A percentile compares a stretch with the other conserved stretches of the same genome.
phyloP scores from a whole-genome alignment of 2,888 invertebrate genomes.

The Diogma glabrata region DNA sequence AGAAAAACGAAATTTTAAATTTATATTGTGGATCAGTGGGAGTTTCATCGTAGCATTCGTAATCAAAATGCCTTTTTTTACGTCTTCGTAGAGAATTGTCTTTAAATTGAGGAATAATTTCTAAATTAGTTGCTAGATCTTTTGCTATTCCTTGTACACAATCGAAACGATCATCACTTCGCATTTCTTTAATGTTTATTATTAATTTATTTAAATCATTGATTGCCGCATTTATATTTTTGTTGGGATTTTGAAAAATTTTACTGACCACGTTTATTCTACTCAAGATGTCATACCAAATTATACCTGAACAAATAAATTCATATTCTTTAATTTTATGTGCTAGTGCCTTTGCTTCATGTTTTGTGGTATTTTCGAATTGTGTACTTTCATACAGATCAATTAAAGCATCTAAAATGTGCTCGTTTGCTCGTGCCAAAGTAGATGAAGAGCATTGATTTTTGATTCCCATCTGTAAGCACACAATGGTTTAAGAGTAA shows the following conservation, averaged over 20 bases:
- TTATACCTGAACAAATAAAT: neutral
- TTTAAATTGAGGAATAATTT: neutral
- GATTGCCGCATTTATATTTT: neutral
- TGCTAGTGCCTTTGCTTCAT: too few relatives aligned
- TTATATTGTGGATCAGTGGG: neutral
- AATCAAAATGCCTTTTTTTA: neutral
- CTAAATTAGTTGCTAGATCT: neutral
- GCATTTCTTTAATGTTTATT: neutral
- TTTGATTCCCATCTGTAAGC: too few relatives aligned
- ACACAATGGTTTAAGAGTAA: too few relatives aligned
- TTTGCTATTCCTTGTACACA: neutral
- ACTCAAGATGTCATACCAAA: too few relatives aligned
- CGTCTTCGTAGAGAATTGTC: neutral
- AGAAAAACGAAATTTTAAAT: neutral
- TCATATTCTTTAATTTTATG: neutral
- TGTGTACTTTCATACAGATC: too few relatives aligned
- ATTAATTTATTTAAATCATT: neutral
- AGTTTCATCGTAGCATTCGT: neutral
- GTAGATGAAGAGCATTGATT: too few relatives aligned
- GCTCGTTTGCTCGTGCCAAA: too few relatives aligned
- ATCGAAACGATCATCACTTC: neutral
- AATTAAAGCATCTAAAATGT: too few relatives aligned
- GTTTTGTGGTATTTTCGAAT: too few relatives aligned
- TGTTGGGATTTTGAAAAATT: neutral
- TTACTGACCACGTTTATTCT: conserved; percentile 1